Evolutionary conservation across 1,140 invertebrate genomes (phyloP).

Genomic region (Archivesica marissinica): DNA sequence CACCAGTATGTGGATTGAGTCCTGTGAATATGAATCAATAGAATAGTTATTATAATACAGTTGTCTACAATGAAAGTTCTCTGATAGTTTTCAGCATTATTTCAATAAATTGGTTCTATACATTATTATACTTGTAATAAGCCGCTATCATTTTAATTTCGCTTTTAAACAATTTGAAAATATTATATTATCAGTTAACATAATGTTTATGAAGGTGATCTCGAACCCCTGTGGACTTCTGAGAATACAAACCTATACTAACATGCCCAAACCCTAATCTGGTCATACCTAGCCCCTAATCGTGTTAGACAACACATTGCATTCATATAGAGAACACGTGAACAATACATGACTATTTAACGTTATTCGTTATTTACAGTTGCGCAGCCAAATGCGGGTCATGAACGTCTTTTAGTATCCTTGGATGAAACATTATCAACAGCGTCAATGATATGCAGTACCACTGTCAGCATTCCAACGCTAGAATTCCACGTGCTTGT

Average conservation of each 20-base stretch:
- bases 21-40: no score
- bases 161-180: no score
- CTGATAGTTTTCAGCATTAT: no score
- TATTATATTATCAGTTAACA: background rate
- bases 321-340: no score
- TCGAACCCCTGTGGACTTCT: background rate
- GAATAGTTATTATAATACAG: no score
- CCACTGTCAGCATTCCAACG: slow-evolving; percentile 10
- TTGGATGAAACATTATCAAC: background rate
- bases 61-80: no score
- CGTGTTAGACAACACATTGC: background rate
- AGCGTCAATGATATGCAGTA: background rate
- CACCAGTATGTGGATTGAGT: no score
- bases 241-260: background rate
- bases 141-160: no score
- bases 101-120: no score
- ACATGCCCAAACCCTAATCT: background rate
- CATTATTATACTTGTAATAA: no score
- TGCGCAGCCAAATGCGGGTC: background rate
- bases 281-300: background rate
- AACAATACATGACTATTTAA: background rate
- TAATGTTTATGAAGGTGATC: background rate
- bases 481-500: slow-evolving; percentile 53
- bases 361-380: background rate
- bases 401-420: slow-evolving; percentile 8